These are phyloP conservation scores for Mastacembelus armatus DNA, from an alignment of 2,797 vertebrate species.

Conservation along the genomic window DNA sequence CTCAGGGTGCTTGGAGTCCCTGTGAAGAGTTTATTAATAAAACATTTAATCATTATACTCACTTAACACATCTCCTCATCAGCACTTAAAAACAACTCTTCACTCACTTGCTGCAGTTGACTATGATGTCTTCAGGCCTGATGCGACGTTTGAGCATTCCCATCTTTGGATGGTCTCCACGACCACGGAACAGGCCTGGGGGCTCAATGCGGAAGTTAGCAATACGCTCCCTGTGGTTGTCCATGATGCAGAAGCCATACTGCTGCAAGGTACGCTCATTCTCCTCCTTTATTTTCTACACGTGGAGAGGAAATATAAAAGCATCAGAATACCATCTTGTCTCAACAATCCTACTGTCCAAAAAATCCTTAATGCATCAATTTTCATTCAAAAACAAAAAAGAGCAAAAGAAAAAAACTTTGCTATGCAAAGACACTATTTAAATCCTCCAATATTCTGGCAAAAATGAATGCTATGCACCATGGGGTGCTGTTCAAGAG, in stretches of 20 bases:
- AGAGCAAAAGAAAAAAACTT: too few relatives aligned
- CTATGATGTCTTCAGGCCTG: constrained; percentile 93
- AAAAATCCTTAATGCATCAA: too few relatives aligned
- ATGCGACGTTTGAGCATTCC: constrained; percentile 97
- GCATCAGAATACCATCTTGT: background rate
- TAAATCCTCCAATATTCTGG: background rate
- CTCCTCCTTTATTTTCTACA: constrained; percentile 95
- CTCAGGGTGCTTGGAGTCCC: constrained; percentile 92
- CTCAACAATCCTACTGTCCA: too few relatives aligned
- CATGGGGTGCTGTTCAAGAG: too few relatives aligned
- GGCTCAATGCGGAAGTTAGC: constrained; percentile 99
- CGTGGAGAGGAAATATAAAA: too few relatives aligned
- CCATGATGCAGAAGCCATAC: constrained; percentile 97
- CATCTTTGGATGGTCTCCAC: constrained; percentile 98
- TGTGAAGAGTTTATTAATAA: constrained; percentile 53
- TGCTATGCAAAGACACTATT: too few relatives aligned
- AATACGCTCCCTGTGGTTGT: constrained; percentile 97
- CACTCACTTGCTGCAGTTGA: constrained; percentile 98
- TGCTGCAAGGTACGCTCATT: constrained; percentile 93
- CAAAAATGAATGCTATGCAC: too few relatives aligned
- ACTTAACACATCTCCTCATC: background rate
- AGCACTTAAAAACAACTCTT: background rate
- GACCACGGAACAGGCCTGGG: constrained; percentile 94
- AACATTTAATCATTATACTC: background rate
- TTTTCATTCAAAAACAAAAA: background rate